Base-by-base conservation (phyloP, 2,797 vertebrate genomes). In the Phaenicophaeus curvirostris region DNA sequence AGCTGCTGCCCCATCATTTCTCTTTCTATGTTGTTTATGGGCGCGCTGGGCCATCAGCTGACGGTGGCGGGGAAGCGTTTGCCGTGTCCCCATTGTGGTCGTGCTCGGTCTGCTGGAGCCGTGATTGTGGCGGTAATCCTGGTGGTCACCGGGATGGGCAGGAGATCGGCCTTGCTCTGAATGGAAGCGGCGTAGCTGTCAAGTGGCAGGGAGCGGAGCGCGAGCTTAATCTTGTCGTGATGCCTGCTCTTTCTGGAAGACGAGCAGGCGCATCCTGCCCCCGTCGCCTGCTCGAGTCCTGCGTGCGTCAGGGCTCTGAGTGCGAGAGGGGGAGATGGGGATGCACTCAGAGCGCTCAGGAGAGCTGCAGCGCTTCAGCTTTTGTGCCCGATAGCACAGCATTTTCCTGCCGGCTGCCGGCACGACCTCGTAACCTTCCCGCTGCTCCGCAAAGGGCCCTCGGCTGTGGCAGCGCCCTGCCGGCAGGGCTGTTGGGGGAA, bases 111-210 rank as follows among this genome's bases (percentile, higher is more conserved):
- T 0, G 1, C 71, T 16, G 67, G 79, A 68, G 75, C 86, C 59
- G 86, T 21, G 58, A 96, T 94, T 95, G 91, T 95, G 73, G 46
- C 8, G 5, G 61, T 95, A 95, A 94, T 94, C 94, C 90, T 48
- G 65, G 57, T 6, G 81, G 88, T 53, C 80, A 33, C 6, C 0
- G 1, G 92, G 59, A 11, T 28, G 76, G 35, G 39, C 54, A 63
- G 33, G 48, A 17, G 81, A 55, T 13, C 66, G 62, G 83, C 44
- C 53, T 69, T 33, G 57, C 30, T 0, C 11, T 75, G 87, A 87
- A 62, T 71, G 89, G 79, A n/a, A 58, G 44, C 1, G 76, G 59
- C 77, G 0, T 19, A 8, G 61, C 51, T 30, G 53, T 25, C 48
- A 24, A n/a, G 48, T 24, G 25, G 39, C 76, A 28, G 3, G 0